Percentiles rank a stretch among this genome's conserved stretches.
Evolutionary conservation across 2,888 invertebrate species (phyloP).

Genomic region (Atethmia centrago): DNA sequence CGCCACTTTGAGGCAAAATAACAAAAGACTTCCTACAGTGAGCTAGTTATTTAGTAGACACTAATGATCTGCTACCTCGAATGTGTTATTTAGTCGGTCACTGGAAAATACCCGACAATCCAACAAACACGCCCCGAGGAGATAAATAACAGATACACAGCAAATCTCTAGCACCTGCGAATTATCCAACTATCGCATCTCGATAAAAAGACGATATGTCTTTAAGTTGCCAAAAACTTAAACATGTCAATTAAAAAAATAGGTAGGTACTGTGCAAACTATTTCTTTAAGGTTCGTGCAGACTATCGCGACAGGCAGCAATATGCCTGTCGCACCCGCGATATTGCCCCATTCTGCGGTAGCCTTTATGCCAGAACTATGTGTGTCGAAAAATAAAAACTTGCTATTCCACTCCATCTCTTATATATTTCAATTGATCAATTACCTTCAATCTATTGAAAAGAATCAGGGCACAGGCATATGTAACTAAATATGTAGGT

Average conservation of each 20-base stretch:
- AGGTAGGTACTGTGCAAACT: not conserved
- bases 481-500: not conserved
- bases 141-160: slow-evolving; percentile 25
- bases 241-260: slow-evolving; percentile 1
- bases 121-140: slow-evolving; percentile 3
- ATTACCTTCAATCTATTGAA: not conserved
- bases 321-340: too few species aligned
- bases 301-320: too few species aligned
- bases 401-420: not conserved
- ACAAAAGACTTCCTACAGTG: not conserved
- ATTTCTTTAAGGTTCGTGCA: too few species aligned
- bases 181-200: not conserved
- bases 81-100: slow-evolving; percentile 5
- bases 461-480: not conserved
- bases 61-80: slow-evolving; percentile 5
- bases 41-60: not conserved
- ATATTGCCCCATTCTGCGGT: too few species aligned
- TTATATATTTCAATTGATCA: not conserved
- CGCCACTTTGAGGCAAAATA: not conserved
- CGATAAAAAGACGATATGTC: slow-evolving; percentile 16
- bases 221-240: not conserved
- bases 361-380: not conserved
- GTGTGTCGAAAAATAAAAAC: not conserved
- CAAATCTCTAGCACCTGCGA: slow-evolving; percentile 24
- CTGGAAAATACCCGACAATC: slow-evolving; percentile 27